Percentiles rank a stretch among this genome's conserved stretches.
Evolutionary conservation across 1,140 invertebrate genomes (phyloP).

Genomic region (Drosophila simulans): DNA sequence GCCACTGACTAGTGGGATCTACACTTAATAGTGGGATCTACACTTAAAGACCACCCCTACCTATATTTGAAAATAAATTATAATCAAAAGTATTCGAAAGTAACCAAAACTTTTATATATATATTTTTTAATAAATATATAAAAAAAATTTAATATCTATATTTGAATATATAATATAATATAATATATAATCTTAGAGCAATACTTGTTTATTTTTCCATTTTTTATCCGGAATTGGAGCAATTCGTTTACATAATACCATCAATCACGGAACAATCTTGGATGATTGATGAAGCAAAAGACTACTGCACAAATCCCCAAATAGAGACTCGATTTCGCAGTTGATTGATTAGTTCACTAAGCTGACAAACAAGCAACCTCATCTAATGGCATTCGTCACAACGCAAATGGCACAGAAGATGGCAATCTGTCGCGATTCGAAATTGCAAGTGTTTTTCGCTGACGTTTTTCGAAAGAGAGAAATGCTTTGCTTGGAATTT

Average conservation of each 20-base stretch:
- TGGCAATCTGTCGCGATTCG: background rate
- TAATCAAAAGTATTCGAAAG: too few relatives aligned
- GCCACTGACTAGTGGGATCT: background rate
- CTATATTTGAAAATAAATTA: too few relatives aligned
- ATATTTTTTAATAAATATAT: too few relatives aligned
- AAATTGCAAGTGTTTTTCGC: background rate
- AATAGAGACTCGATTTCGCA: background rate
- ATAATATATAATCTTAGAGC: too few relatives aligned
- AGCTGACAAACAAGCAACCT: background rate
- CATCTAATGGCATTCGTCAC: background rate
- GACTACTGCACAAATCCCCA: conserved; percentile 25
- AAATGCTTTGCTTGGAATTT: background rate
- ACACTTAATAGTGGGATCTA: background rate
- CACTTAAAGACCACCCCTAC: background rate
- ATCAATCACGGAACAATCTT: conserved; percentile 15
- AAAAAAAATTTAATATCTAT: too few relatives aligned
- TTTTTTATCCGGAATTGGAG: background rate
- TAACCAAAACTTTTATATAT: too few relatives aligned
- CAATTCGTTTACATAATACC: conserved; percentile 1
- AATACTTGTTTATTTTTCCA: background rate
- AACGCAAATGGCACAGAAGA: background rate
- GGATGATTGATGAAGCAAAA: conserved; percentile 11
- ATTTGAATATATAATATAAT: too few relatives aligned
- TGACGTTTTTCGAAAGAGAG: too few relatives aligned
- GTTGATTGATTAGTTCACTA: conserved; percentile 5